Evolutionary conservation across 2,888 invertebrate species (phyloP).

Genomic region (Sisyra terminalis): DNA sequence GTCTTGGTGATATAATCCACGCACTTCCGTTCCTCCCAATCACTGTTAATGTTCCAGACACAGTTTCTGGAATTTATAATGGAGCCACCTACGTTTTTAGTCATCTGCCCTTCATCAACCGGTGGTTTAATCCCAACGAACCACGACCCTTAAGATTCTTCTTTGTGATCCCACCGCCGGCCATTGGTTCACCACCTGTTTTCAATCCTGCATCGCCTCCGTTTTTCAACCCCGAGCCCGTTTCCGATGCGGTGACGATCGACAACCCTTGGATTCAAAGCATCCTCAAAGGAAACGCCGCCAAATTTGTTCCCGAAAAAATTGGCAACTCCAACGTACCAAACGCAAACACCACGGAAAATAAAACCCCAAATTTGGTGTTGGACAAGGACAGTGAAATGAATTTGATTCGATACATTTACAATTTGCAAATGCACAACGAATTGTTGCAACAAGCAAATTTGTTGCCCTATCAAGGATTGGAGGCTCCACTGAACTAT

Average conservation of each 20-base stretch:
- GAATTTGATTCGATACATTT: no score
- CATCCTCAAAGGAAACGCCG: background rate
- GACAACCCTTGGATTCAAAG: background rate
- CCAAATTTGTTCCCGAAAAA: no score
- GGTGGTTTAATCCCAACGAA: background rate
- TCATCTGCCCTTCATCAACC: conserved; percentile 14
- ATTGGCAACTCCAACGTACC: no score
- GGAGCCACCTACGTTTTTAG: conserved; percentile 11
- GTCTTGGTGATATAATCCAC: conserved; percentile 30
- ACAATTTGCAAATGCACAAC: no score
- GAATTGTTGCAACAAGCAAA: no score
- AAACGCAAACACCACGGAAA: no score
- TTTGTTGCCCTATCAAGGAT: no score
- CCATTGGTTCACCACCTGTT: background rate
- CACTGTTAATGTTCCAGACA: conserved; percentile 45
- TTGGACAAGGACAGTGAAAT: no score
- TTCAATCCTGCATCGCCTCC: background rate
- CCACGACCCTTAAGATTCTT: conserved; percentile 1
- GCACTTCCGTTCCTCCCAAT: conserved; percentile 39
- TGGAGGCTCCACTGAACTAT: no score
- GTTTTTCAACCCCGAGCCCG: background rate
- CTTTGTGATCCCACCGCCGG: background rate
- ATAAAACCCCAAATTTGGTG: no score
- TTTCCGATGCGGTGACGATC: no score
- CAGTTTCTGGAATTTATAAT: conserved; percentile 23